Evolutionary conservation across 2,113 vertebrate genomes (phyloP).

Genomic region (Crotalus horridus): DNA sequence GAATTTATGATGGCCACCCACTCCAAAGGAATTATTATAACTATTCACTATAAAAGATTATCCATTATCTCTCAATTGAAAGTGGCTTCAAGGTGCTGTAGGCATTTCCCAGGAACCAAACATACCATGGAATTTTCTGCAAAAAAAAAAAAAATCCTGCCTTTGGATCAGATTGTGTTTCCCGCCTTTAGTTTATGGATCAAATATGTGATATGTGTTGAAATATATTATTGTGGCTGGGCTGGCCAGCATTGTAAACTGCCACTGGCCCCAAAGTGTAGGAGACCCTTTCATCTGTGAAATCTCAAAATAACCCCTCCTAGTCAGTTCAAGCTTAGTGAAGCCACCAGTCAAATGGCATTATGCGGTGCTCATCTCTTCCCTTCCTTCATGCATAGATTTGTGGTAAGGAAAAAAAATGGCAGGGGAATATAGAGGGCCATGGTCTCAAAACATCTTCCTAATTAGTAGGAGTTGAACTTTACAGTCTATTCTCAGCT

Average conservation of each 20-base stretch:
- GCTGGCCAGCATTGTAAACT: background rate
- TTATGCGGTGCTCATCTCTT: background rate
- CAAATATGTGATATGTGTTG: background rate
- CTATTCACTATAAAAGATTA: background rate
- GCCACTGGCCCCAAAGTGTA: background rate
- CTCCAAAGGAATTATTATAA: background rate
- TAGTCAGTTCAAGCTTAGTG: background rate
- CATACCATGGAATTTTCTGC: background rate
- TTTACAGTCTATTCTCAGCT: background rate
- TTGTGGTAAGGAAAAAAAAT: background rate
- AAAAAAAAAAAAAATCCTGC: background rate
- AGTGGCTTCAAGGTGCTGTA: background rate
- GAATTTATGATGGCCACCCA: background rate
- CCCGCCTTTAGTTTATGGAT: background rate
- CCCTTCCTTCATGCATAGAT: background rate
- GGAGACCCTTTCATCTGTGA: background rate
- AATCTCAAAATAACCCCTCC: background rate
- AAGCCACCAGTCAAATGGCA: background rate
- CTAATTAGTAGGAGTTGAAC: background rate
- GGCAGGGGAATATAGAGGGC: background rate
- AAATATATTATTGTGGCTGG: background rate
- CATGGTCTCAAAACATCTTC: background rate
- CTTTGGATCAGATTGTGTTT: background rate
- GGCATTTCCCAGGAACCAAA: background rate
- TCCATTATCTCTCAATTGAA: background rate